Conservation (phyloP, 2,888 invertebrate genomes). For the Drosophila tripunctata region DNA sequence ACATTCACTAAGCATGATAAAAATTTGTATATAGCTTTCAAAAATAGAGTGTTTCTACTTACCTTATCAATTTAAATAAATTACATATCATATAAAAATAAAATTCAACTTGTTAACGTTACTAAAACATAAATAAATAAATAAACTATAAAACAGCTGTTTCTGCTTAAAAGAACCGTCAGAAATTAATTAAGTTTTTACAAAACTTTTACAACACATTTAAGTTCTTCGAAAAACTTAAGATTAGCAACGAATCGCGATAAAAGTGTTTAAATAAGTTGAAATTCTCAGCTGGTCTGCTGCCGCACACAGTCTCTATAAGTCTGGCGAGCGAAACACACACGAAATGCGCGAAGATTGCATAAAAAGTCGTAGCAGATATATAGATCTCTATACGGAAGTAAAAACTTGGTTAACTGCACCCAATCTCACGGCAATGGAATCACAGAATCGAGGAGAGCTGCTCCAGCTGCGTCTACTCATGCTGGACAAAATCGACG, state of each 20-base stretch:
- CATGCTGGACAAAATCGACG: conserved; percentile 35
- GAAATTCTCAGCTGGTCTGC: not conserved
- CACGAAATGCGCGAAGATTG: not conserved
- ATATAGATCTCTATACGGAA: conserved; percentile 12
- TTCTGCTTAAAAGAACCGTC: not conserved
- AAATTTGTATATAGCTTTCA: too few species aligned
- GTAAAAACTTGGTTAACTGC: conserved; percentile 23
- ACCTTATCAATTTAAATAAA: not conserved
- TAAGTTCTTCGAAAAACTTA: not conserved
- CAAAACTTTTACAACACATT: not conserved
- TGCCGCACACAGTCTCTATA: not conserved
- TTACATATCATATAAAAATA: too few species aligned
- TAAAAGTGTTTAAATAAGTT: not conserved
- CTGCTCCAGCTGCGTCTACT: conserved; percentile 23
- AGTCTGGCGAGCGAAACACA: not conserved
- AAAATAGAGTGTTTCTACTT: too few species aligned
- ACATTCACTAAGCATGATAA: too few species aligned
- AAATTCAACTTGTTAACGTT: too few species aligned
- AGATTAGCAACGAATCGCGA: not conserved
- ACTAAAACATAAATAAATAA: not conserved
- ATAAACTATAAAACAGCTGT: not conserved
- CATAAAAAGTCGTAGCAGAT: not conserved
- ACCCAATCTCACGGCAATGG: conserved; percentile 17
- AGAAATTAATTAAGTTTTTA: not conserved
- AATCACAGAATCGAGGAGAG: conserved; percentile 7